Conservation (phyloP, 2,113 vertebrate species). For the Climacteris rufus region DNA sequence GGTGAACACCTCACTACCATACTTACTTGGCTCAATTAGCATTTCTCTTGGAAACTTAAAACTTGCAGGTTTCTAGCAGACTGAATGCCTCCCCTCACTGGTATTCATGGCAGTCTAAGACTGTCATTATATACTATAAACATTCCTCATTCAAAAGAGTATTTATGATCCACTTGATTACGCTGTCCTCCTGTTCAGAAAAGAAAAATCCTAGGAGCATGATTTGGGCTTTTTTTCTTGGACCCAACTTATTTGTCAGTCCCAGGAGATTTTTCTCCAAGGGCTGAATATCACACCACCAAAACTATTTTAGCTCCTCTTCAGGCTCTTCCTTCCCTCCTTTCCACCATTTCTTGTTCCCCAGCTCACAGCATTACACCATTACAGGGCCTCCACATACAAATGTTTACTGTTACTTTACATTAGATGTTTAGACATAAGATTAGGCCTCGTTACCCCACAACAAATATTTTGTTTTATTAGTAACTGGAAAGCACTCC, state of each 20-base stretch:
- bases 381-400: neutral
- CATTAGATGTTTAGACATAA: neutral
- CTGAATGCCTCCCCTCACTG: neutral
- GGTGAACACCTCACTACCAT: fast-evolving
- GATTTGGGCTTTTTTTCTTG: neutral
- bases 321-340: neutral
- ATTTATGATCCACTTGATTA: neutral
- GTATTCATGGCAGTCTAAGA: neutral
- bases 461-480: neutral
- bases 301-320: neutral
- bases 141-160: neutral
- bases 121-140: neutral
- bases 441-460: neutral
- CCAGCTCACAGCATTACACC: neutral
- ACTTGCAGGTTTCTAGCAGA: neutral
- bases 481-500: neutral
- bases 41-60: neutral
- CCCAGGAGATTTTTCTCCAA: no score
- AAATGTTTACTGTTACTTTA: neutral
- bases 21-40: neutral
- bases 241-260: neutral
- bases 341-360: neutral
- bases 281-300: fast-evolving
- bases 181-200: neutral
- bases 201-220: neutral